Evolutionary conservation across 2,888 invertebrate species (phyloP).

Genomic region (Euspilapteryx auroguttella): DNA sequence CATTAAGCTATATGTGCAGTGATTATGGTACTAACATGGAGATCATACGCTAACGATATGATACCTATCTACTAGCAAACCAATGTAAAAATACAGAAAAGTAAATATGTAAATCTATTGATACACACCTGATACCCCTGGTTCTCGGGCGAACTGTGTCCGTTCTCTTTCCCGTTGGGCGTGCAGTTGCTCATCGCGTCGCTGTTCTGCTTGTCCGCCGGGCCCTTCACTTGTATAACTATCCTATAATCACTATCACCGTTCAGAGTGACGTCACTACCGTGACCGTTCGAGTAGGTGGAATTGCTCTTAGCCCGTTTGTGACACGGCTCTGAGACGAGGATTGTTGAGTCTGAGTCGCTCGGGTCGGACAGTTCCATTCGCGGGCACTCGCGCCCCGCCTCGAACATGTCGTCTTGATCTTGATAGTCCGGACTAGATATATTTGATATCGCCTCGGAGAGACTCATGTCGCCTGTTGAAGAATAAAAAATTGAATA

Average conservation of each 20-base stretch:
- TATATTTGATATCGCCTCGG: constrained; percentile 86
- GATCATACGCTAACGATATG: too few relatives aligned
- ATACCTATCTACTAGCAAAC: too few relatives aligned
- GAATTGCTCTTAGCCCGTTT: constrained; percentile 50
- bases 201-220: constrained; percentile 31
- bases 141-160: constrained; percentile 55
- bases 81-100: too few relatives aligned
- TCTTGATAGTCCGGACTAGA: constrained; percentile 90
- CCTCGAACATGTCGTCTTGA: constrained; percentile 80
- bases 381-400: constrained; percentile 74
- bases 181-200: constrained; percentile 40
- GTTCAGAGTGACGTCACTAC: constrained; percentile 62
- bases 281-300: constrained; percentile 45
- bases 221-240: constrained; percentile 73
- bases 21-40: too few relatives aligned
- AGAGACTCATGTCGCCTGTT: constrained; percentile 80
- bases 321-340: constrained; percentile 78
- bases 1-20: too few relatives aligned
- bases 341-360: constrained; percentile 86
- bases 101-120: too few relatives aligned
- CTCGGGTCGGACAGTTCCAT: constrained; percentile 89
- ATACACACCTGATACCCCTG: constrained; percentile 61
- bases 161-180: constrained; percentile 44
- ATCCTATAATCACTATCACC: constrained; percentile 67
- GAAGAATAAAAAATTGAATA: too few relatives aligned